Percentiles rank a stretch among this genome's conserved stretches.
Evolutionary conservation across 2,113 vertebrate species (phyloP).

Genomic region (Colossoma macropomum): DNA sequence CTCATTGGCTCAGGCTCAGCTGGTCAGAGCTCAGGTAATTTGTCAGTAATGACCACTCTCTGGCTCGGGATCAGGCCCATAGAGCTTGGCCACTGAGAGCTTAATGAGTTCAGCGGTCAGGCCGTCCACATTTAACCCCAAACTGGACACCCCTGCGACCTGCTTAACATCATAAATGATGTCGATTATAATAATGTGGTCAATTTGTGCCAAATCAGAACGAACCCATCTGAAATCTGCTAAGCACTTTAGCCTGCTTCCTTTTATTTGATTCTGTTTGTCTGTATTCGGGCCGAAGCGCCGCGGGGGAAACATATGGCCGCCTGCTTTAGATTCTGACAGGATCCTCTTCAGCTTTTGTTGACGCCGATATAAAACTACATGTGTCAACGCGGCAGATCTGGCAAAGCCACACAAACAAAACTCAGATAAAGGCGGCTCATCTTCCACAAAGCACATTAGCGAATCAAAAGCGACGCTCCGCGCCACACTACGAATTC

Average conservation of each 20-base stretch:
- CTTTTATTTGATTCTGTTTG: neutral
- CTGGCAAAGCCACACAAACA: neutral
- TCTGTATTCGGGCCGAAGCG: neutral
- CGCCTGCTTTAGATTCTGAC: neutral
- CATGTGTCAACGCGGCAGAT: neutral
- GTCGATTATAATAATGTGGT: neutral
- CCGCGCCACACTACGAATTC: neutral
- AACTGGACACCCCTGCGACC: neutral
- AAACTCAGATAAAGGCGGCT: neutral
- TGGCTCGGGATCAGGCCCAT: constrained; percentile 3
- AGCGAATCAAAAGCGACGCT: neutral
- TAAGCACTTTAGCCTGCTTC: neutral
- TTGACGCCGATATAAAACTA: neutral
- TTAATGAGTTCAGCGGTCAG: constrained; percentile 14
- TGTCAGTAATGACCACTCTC: constrained; percentile 10
- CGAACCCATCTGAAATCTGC: neutral
- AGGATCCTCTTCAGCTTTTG: neutral
- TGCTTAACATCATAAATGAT: neutral
- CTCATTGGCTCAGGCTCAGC: neutral
- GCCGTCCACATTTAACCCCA: constrained; percentile 12
- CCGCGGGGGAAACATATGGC: neutral
- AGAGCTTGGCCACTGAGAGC: constrained; percentile 4
- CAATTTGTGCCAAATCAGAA: neutral
- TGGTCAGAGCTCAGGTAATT: constrained; percentile 1
- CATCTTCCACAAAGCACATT: neutral